A percentile compares a stretch with the other conserved stretches of the same genome.
phyloP scores from a whole-genome alignment of 2,113 vertebrate genomes.

The Synchiropus splendidus region DNA sequence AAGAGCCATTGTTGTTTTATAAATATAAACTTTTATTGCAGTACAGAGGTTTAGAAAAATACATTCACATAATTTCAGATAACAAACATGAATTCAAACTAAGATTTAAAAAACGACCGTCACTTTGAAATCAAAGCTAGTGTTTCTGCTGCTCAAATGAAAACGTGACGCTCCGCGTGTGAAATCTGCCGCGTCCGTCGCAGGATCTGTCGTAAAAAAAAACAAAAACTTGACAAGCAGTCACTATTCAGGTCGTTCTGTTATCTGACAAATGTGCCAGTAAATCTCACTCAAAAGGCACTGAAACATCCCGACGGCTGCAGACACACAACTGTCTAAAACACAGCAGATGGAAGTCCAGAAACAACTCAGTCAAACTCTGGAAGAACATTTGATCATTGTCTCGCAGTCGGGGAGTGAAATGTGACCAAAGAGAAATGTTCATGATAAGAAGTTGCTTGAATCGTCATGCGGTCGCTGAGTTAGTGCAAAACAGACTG shows the following conservation, averaged over 20 bases:
- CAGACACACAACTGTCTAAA: no score
- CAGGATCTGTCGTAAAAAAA: conserved; percentile 23
- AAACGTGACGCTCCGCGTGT: conserved; percentile 1
- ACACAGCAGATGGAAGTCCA: no score
- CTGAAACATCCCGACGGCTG: no score
- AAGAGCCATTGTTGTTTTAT: conserved; percentile 68
- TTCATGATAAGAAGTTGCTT: no score
- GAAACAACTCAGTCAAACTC: no score
- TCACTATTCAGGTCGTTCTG: conserved; percentile 32
- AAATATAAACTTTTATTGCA: conserved; percentile 99
- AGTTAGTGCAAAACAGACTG: no score
- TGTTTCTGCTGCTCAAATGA: no score
- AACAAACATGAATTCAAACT: conserved; percentile 84
- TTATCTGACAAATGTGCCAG: conserved; percentile 35
- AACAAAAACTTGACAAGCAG: conserved; percentile 37
- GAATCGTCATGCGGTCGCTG: no score
- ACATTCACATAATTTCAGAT: conserved; percentile 99
- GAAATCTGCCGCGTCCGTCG: conserved; percentile 33
- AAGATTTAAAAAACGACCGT: conserved; percentile 58
- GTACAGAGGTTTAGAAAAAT: conserved; percentile 99
- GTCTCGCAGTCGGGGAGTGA: no score
- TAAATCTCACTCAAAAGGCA: conserved; percentile 3
- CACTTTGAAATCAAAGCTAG: conserved; percentile 63
- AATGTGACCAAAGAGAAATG: no score
- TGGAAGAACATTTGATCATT: no score